These are phyloP conservation scores for Isotomurus palustris DNA, from an alignment of 2,888 invertebrate species.

Conservation along the genomic window DNA sequence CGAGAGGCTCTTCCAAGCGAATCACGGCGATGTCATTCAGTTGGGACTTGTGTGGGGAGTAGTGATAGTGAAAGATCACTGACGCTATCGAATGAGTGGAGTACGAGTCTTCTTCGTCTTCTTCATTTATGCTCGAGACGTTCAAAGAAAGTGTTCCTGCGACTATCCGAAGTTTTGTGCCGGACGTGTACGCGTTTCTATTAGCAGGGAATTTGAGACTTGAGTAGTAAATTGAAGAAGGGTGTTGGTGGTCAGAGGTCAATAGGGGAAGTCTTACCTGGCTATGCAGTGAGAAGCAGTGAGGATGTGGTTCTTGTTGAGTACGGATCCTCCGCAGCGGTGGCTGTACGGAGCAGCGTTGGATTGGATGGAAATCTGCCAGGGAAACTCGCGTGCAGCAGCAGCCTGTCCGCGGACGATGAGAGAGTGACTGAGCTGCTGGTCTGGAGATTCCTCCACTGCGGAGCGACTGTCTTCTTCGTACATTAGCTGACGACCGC, in stretches of 20 bases:
- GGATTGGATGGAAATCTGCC: slow-evolving; percentile 37
- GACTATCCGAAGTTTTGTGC: slow-evolving; percentile 28
- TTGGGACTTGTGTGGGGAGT: slow-evolving; percentile 38
- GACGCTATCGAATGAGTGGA: no score
- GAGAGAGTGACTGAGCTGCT: slow-evolving; percentile 11
- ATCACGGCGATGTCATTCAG: slow-evolving; percentile 42
- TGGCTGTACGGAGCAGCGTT: slow-evolving; percentile 20
- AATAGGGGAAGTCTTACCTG: no score
- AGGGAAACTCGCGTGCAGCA: slow-evolving; percentile 40
- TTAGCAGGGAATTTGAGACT: not conserved
- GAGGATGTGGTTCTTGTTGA: slow-evolving; percentile 31
- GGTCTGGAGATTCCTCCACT: not conserved
- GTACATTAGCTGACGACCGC: slow-evolving; percentile 41
- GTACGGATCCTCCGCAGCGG: slow-evolving; percentile 39
- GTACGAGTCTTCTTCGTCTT: slow-evolving; percentile 23
- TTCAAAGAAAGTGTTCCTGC: slow-evolving; percentile 38
- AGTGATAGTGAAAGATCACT: slow-evolving; percentile 37
- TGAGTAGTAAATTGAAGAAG: not conserved
- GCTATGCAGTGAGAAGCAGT: slow-evolving; percentile 42
- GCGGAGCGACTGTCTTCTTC: slow-evolving; percentile 18
- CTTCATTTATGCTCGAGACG: slow-evolving; percentile 36
- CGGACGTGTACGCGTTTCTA: slow-evolving; percentile 30
- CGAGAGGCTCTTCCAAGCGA: slow-evolving; percentile 25
- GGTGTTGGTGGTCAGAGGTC: not conserved
- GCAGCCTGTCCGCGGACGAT: slow-evolving; percentile 40